Percentiles rank a stretch among this genome's conserved stretches.
These are phyloP conservation scores for Agapornis roseicollis DNA, from an alignment of 2,113 vertebrate species.

Conservation along the genomic window DNA sequence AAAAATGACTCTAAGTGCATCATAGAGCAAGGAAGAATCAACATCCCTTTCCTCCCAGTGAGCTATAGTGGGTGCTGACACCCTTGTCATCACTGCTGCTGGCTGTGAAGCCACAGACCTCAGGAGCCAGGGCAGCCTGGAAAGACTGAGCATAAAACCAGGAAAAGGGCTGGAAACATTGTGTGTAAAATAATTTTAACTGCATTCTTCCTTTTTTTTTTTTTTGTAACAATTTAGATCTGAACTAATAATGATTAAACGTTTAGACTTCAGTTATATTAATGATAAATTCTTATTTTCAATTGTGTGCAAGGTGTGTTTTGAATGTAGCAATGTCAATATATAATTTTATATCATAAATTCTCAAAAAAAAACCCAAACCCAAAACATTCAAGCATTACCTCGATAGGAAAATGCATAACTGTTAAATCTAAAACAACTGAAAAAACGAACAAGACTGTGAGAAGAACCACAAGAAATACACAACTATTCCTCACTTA, in stretches of 20 bases:
- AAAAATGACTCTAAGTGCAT: not conserved
- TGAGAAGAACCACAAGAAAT: not conserved
- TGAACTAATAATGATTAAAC: not conserved
- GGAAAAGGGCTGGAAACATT: not conserved
- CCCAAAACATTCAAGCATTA: not conserved
- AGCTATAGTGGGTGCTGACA: not conserved
- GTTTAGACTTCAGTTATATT: not conserved
- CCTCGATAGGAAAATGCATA: not conserved
- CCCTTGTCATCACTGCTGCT: not conserved
- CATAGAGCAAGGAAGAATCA: rapidly evolving
- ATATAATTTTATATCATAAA: not conserved
- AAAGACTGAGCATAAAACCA: not conserved
- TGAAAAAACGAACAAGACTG: not conserved
- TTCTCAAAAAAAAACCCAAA: not conserved
- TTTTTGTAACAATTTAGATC: not conserved
- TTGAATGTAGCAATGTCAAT: not conserved
- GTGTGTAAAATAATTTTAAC: not conserved
- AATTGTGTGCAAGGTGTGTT: not conserved
- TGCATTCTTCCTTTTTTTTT: not conserved
- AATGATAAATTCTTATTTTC: not conserved
- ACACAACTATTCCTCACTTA: not conserved
- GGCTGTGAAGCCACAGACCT: not conserved
- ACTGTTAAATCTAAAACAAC: not conserved
- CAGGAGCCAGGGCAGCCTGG: not conserved
- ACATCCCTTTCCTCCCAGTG: not conserved